Percentiles rank a stretch among this genome's conserved stretches.
These are phyloP conservation scores for Sylvilagus bachmani DNA, from an alignment of 2,113 vertebrate species.

Conservation along the genomic window DNA sequence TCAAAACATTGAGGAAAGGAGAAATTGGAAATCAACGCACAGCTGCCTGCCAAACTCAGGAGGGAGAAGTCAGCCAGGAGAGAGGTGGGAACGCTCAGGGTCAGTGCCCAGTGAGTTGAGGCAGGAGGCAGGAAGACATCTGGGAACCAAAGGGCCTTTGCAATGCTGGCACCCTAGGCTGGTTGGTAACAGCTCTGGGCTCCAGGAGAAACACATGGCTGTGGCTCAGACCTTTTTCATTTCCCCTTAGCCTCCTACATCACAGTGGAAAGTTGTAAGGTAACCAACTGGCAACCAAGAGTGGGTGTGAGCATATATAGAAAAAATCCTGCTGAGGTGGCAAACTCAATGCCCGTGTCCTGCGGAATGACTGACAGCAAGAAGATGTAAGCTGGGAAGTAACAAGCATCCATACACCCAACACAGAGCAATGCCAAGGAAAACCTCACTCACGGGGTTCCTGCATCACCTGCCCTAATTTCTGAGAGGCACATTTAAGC, in stretches of 20 bases:
- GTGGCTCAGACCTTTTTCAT: neutral
- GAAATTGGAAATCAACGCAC: neutral
- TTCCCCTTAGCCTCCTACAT: neutral
- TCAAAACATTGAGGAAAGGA: neutral
- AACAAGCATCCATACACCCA: neutral
- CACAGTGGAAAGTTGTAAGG: neutral
- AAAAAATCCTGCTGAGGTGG: neutral
- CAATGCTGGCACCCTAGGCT: neutral
- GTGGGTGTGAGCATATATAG: neutral
- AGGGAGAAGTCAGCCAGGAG: neutral
- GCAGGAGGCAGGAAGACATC: too few relatives aligned
- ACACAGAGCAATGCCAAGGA: neutral
- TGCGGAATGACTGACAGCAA: neutral
- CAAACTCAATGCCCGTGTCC: accelerated
- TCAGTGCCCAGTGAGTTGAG: neutral
- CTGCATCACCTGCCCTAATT: neutral
- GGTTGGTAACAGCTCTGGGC: neutral
- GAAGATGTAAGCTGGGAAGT: neutral
- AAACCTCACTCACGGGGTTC: neutral
- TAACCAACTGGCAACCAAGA: neutral
- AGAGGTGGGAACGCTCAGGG: accelerated
- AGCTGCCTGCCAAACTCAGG: neutral
- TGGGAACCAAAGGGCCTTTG: neutral
- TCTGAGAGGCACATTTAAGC: too few relatives aligned
- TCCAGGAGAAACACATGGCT: neutral